Evolutionary conservation across 2,888 invertebrate species (phyloP).

Genomic region (Molorchus minor): DNA sequence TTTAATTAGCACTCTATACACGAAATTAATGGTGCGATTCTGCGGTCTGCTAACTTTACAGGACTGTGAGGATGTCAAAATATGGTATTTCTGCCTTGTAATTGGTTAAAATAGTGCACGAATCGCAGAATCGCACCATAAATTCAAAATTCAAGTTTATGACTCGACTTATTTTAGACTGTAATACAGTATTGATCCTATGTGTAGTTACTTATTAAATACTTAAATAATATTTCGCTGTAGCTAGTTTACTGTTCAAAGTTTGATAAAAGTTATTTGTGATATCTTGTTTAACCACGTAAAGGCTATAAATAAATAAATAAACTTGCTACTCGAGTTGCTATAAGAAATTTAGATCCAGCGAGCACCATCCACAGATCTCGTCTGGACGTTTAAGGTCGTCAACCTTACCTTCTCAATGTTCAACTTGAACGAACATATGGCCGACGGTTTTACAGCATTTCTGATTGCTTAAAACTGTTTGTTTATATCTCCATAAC

Average conservation of each 20-base stretch:
- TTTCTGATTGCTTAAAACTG: slow-evolving; percentile 34
- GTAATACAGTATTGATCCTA: background rate
- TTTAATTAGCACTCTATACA: too few relatives aligned
- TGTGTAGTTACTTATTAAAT: background rate
- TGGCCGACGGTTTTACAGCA: slow-evolving; percentile 40
- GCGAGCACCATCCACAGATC: slow-evolving; percentile 12
- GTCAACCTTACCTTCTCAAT: slow-evolving; percentile 20
- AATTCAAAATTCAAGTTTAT: background rate
- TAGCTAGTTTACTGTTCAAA: background rate
- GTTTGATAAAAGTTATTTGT: background rate
- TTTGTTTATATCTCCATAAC: slow-evolving; percentile 31
- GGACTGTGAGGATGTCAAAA: too few relatives aligned
- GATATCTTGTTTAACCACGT: background rate
- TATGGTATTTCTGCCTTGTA: too few relatives aligned
- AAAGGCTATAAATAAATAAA: background rate
- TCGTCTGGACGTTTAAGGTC: slow-evolving; percentile 19
- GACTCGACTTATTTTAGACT: background rate
- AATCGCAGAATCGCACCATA: background rate
- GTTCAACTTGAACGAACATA: slow-evolving; percentile 28
- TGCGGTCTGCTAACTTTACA: too few relatives aligned
- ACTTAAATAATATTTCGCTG: background rate
- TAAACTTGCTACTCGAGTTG: background rate
- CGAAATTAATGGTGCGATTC: too few relatives aligned
- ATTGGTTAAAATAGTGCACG: background rate
- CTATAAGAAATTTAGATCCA: slow-evolving; percentile 10